Evolutionary conservation across 1,140 invertebrate genomes (phyloP), one percentile per base, ranked within the genome.

Genomic region (Drosophila setifemur): DNA sequence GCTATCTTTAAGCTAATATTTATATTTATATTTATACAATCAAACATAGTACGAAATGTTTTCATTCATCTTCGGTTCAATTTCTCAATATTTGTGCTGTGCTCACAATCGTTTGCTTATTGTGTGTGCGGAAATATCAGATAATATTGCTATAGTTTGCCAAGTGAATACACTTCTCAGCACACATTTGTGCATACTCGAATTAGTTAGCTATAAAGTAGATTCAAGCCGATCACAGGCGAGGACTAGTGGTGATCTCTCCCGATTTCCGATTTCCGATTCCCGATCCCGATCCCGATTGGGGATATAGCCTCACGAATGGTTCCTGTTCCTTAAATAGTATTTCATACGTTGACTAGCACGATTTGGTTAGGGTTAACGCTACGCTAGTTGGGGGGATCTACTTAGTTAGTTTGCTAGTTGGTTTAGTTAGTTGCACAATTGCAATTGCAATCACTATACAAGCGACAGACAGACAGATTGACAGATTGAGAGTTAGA

Each of bases 131-230:
- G 40, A 66, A 81, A 69, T 83, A 82, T 82, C 78, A 83, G 54
- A 50, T 77, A 82, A 82, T 82, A 82, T 82, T 82, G 77, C 77
- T 83, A 73, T 83, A 69, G 60, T 83, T 76, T 74, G 35, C 43
- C 31, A 47, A 16, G 44, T 39, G 70, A 39, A 54, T 45, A 55
- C 42, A 39, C 35, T 52, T 48, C 40, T 66, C 14, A n/a, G 37
- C 61, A 47, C 25, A 48, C 16, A 19, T 14, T 58, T 47, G 72
- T 69, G 48, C 48, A 28, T 31, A 52, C 39, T 39, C 31, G 52
- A 45, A 40, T 45, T 50, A 66, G 26, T 66, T 47, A 55, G 47
- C 45, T 73, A 44, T 57, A 72, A 47, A 64, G 21, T 55, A 73
- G 50, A 54, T 44, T 29, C 48, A 67, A 44, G 61, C 61, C 48